These are phyloP conservation scores for Yponomeuta malinellus DNA, from an alignment of 2,888 invertebrate genomes.

Conservation along the genomic window DNA sequence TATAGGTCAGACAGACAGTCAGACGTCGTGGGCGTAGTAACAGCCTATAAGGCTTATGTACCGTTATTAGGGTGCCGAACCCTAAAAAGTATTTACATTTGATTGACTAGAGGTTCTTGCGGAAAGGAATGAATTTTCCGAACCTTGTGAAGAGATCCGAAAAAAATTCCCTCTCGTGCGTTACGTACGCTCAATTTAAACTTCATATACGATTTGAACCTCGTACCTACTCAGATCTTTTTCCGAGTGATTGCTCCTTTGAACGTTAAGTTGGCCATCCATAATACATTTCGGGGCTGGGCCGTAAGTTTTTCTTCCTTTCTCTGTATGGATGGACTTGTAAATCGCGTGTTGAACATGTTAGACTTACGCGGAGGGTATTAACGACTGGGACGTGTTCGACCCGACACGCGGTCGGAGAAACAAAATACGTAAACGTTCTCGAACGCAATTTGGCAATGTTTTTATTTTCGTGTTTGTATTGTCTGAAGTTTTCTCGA, in stretches of 20 bases:
- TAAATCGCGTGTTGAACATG: constrained; percentile 11
- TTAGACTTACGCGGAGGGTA: neutral
- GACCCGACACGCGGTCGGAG: neutral
- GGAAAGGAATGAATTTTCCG: neutral
- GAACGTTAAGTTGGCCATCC: neutral
- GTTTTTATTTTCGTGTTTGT: too few relatives aligned
- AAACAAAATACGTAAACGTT: neutral
- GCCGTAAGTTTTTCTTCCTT: neutral
- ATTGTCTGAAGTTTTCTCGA: too few relatives aligned
- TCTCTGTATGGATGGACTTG: constrained; percentile 3
- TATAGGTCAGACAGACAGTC: too few relatives aligned
- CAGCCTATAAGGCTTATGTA: too few relatives aligned
- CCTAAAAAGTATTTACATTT: too few relatives aligned
- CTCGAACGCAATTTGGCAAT: too few relatives aligned
- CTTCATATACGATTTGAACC: neutral
- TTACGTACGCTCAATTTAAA: neutral
- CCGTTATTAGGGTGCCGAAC: too few relatives aligned
- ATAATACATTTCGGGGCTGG: constrained; percentile 2
- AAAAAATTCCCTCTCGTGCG: neutral
- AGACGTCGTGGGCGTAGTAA: too few relatives aligned
- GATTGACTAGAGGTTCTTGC: too few relatives aligned
- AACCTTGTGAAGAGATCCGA: neutral
- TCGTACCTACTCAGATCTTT: neutral
- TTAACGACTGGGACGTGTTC: constrained; percentile 7
- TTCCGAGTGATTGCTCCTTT: neutral